Percentiles rank a stretch among this genome's conserved stretches.
These are phyloP conservation scores for Lottia gigantea DNA, from an alignment of 2,888 invertebrate genomes.

Conservation along the genomic window DNA sequence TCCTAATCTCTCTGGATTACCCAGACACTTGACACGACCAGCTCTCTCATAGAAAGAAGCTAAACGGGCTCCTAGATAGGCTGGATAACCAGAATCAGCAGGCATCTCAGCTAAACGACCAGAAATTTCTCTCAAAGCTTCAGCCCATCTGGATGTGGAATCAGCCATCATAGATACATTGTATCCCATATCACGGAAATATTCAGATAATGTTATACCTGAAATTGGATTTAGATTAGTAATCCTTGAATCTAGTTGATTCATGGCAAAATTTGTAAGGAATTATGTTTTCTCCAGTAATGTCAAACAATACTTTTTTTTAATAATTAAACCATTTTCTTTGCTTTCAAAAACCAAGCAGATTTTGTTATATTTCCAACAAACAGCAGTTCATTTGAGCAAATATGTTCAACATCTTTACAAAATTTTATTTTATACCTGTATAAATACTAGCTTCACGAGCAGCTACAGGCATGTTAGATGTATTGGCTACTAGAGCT, in stretches of 20 bases:
- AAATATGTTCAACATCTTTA: too few species aligned
- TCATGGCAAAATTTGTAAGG: too few species aligned
- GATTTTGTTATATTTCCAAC: too few species aligned
- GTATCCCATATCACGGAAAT: constrained; percentile 97
- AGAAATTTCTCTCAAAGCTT: constrained; percentile 99
- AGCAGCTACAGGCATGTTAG: constrained; percentile 99
- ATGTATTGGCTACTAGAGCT: constrained; percentile 98
- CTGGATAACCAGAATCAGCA: constrained; percentile 94
- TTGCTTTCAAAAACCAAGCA: too few species aligned
- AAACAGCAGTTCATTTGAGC: too few species aligned
- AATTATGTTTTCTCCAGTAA: too few species aligned
- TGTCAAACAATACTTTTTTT: too few species aligned
- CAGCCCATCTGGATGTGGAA: constrained; percentile 99
- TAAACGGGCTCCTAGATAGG: constrained; percentile 96
- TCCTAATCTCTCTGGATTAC: constrained; percentile 98
- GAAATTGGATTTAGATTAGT: constrained; percentile 29
- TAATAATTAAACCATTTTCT: too few species aligned
- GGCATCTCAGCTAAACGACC: constrained; percentile 99
- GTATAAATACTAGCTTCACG: constrained; percentile 99
- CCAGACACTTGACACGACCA: constrained; percentile 95
- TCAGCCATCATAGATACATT: constrained; percentile 99
- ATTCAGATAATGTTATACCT: constrained; percentile 99
- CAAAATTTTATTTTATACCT: too few species aligned
- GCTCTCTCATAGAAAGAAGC: constrained; percentile 99
- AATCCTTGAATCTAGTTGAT: too few species aligned